Conservation (phyloP, 1,140 invertebrate species). For the Drosophila subpulchrella region DNA sequence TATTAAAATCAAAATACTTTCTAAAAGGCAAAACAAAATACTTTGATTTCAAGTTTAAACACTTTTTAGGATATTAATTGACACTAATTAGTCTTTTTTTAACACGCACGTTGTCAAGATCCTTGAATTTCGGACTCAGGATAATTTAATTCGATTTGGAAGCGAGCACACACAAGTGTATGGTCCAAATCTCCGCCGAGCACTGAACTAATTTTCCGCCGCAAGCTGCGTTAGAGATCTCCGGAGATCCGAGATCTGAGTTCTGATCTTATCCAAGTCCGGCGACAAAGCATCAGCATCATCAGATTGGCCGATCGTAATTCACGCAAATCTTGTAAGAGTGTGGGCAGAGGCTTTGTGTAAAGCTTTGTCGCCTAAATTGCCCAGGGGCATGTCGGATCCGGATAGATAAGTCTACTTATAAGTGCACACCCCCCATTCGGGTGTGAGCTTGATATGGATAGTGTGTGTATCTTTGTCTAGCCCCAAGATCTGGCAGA, state of each 20-base stretch:
- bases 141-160: slow-evolving; percentile 21
- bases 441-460: slow-evolving; percentile 4
- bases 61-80: background rate
- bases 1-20: background rate
- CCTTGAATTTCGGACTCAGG: slow-evolving; percentile 25
- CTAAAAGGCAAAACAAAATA: background rate
- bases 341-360: slow-evolving; percentile 35
- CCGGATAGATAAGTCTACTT: slow-evolving; percentile 1
- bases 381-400: slow-evolving; percentile 26
- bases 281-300: slow-evolving; percentile 17
- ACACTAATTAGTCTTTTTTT: background rate
- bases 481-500: slow-evolving; percentile 15
- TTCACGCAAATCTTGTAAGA: slow-evolving; percentile 65
- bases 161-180: slow-evolving; percentile 34
- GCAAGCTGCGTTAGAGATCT: slow-evolving; percentile 31
- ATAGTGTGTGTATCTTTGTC: slow-evolving; percentile 5
- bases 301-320: slow-evolving; percentile 38
- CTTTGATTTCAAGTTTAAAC: background rate
- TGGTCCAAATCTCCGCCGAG: slow-evolving; percentile 22
- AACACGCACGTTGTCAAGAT: slow-evolving; percentile 19
- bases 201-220: slow-evolving; percentile 43
- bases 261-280: slow-evolving; percentile 37
- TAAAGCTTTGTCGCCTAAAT: slow-evolving; percentile 49
- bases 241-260: background rate
- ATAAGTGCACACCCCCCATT: slow-evolving; percentile 43